A percentile compares a stretch with the other conserved stretches of the same genome.
phyloP scores from a whole-genome alignment of 2,113 vertebrate species.

The Crotalus tigris region DNA sequence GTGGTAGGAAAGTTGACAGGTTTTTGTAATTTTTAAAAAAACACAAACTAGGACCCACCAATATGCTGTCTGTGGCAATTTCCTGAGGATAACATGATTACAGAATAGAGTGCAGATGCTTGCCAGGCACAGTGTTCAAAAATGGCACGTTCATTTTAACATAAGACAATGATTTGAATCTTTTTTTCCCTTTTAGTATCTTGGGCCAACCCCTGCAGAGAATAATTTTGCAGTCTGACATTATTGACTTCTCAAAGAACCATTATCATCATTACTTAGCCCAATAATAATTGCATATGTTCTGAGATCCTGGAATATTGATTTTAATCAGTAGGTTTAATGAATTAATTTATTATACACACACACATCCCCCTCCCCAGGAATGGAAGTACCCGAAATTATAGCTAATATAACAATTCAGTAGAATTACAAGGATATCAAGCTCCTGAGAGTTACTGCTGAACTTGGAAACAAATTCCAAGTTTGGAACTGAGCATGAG shows the following conservation, averaged over 20 bases:
- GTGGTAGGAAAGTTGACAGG: background rate
- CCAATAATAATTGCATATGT: conserved; percentile 4
- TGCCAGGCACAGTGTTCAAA: background rate
- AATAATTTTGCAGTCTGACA: background rate
- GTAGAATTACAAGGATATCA: background rate
- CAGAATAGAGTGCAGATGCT: background rate
- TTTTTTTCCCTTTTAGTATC: background rate
- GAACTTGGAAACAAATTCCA: background rate
- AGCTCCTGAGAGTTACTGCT: background rate
- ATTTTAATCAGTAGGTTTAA: conserved; percentile 19
- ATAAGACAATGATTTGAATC: background rate
- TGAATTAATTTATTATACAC: conserved; percentile 6
- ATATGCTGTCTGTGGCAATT: background rate
- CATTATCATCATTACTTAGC: background rate
- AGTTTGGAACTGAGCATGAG: background rate
- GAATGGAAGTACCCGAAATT: background rate
- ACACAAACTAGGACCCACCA: background rate
- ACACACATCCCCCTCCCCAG: background rate
- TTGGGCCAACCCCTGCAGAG: background rate
- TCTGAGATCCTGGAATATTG: conserved; percentile 5
- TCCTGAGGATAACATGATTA: background rate
- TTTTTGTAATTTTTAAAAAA: background rate
- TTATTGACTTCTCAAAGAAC: background rate
- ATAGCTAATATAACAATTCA: background rate
- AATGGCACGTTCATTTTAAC: background rate